Conservation (phyloP, 2,797 vertebrate species). For the Pelochelys cantorii region DNA sequence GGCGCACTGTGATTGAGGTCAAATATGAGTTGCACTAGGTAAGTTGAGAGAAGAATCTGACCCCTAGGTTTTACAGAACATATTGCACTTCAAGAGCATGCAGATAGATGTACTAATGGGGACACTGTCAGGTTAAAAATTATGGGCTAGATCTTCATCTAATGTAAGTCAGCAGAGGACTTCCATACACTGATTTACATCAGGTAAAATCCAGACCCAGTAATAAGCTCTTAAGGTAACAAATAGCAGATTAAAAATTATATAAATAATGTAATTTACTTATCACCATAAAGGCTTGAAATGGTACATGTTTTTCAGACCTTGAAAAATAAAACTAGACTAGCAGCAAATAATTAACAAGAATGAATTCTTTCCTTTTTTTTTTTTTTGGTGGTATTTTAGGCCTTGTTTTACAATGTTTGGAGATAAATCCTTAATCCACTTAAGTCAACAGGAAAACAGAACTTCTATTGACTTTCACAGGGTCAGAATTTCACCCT, state of each 20-base stretch:
- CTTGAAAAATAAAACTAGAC: background rate
- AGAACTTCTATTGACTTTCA: background rate
- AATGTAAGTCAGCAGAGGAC: background rate
- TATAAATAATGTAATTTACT: background rate
- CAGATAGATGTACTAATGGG: background rate
- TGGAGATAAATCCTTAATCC: background rate
- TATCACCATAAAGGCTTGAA: background rate
- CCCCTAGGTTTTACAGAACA: background rate
- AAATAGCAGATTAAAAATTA: background rate
- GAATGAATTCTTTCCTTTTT: background rate
- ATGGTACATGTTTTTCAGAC: background rate
- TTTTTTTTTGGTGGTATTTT: background rate
- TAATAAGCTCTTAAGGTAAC: background rate
- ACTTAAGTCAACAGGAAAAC: background rate
- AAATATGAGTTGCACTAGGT: background rate
- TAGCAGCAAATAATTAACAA: background rate
- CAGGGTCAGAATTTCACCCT: background rate
- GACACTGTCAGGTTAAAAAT: background rate
- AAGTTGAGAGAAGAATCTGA: background rate
- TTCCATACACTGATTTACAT: background rate
- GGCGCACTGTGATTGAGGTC: fast-evolving
- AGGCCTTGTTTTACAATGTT: background rate
- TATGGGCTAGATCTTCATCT: background rate
- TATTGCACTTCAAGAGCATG: background rate
- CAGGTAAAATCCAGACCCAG: background rate